Percentiles rank a stretch among this genome's conserved stretches.
Evolutionary conservation across 1,140 invertebrate species (phyloP).

Genomic region (Psix sp.): DNA sequence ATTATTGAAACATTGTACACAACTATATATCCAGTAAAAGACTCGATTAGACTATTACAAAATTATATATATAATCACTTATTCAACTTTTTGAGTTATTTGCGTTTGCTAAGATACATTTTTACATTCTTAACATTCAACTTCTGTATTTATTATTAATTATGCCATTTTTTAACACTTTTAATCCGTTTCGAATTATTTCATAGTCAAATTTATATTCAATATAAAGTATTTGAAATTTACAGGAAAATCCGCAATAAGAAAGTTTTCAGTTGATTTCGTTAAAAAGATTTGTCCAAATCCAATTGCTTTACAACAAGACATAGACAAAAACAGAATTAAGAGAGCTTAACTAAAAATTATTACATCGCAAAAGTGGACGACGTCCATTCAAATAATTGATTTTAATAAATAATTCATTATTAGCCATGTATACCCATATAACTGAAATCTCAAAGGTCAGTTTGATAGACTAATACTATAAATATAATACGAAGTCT

Average conservation of each 20-base stretch:
- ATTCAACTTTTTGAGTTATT: constrained; percentile 20
- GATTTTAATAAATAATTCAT: constrained; percentile 55
- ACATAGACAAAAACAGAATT: constrained; percentile 34
- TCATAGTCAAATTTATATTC: too few relatives aligned
- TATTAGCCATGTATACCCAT: constrained; percentile 47
- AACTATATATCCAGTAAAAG: constrained; percentile 47
- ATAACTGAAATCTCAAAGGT: constrained; percentile 51
- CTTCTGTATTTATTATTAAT: too few relatives aligned
- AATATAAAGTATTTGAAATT: too few relatives aligned
- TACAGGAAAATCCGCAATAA: too few relatives aligned
- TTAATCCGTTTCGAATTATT: too few relatives aligned
- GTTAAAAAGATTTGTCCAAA: background rate
- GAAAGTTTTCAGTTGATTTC: too few relatives aligned
- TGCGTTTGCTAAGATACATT: constrained; percentile 6
- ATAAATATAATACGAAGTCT: constrained; percentile 46
- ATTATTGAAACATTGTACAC: constrained; percentile 35
- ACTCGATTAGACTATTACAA: constrained; percentile 51
- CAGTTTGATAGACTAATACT: constrained; percentile 41
- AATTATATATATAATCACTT: constrained; percentile 12
- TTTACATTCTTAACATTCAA: too few relatives aligned
- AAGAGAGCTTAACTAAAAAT: constrained; percentile 53
- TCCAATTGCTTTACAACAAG: too few relatives aligned
- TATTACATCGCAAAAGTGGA: constrained; percentile 51
- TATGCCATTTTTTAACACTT: too few relatives aligned
- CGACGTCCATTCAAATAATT: constrained; percentile 55